These are phyloP conservation scores for Philopotamus ludificatus DNA, from an alignment of 1,140 invertebrate genomes.

Conservation along the genomic window DNA sequence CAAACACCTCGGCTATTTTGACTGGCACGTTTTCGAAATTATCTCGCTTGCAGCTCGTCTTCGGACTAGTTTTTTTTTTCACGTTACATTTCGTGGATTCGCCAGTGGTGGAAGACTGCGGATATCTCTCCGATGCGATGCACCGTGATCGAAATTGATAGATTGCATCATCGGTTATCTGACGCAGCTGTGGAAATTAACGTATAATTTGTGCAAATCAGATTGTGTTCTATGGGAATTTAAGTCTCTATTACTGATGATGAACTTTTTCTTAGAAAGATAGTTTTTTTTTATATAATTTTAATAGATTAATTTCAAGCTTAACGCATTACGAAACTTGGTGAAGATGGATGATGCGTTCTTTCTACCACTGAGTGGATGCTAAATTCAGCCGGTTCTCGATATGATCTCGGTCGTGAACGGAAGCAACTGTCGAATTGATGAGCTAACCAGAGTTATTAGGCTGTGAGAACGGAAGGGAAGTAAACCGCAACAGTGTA, in stretches of 20 bases:
- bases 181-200: no score
- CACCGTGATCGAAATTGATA: neutral
- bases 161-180: neutral
- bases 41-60: slow-evolving; percentile 6
- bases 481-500: no score
- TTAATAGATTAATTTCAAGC: no score
- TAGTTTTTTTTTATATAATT: no score
- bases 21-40: slow-evolving; percentile 35
- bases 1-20: slow-evolving; percentile 37
- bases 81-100: neutral
- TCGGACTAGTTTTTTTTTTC: neutral
- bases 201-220: no score
- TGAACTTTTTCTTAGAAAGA: no score
- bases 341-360: no score
- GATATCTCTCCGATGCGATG: neutral
- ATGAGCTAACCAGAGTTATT: slow-evolving; percentile 10
- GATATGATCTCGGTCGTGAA: slow-evolving; percentile 14
- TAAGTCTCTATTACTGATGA: no score
- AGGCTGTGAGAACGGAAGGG: slow-evolving; percentile 13
- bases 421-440: slow-evolving; percentile 19
- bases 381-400: no score
- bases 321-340: no score
- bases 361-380: no score
- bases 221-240: no score
- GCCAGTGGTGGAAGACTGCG: neutral